phyloP scores from a whole-genome alignment of 2,888 invertebrate species.

The Sialis fuliginosa region DNA sequence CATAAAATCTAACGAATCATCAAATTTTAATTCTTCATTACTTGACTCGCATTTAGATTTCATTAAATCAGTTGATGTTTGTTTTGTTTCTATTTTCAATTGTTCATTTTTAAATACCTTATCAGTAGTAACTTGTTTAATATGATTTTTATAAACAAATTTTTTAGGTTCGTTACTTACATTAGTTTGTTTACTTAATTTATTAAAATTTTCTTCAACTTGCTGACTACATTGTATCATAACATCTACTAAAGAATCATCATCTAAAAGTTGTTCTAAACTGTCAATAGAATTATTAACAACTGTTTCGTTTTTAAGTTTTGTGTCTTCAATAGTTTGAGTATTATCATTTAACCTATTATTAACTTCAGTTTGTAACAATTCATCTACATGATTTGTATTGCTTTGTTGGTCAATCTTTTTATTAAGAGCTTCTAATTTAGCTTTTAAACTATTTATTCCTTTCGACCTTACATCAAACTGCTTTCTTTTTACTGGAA shows the following conservation, averaged over 20 bases:
- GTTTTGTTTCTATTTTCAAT: no score
- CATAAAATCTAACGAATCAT: slow-evolving; percentile 3
- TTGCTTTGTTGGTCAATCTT: neutral
- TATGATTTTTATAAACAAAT: neutral
- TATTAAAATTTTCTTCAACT: slow-evolving; percentile 15
- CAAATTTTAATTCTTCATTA: neutral
- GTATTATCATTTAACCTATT: neutral
- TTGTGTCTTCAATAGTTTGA: neutral
- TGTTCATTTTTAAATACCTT: no score
- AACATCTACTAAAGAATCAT: slow-evolving; percentile 22
- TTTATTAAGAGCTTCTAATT: slow-evolving; percentile 3
- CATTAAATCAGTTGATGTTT: neutral
- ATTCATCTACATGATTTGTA: neutral
- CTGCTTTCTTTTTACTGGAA: neutral
- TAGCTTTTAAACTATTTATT: neutral
- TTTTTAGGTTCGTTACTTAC: neutral
- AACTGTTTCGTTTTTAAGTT: neutral
- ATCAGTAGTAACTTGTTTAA: neutral
- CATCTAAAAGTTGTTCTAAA: slow-evolving; percentile 3
- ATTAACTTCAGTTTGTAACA: neutral
- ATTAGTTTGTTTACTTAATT: neutral
- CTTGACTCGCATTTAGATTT: neutral
- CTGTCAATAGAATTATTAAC: neutral
- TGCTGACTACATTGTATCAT: slow-evolving; percentile 20
- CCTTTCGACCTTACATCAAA: neutral